Conservation (phyloP, 2,113 vertebrate genomes). For the Lipotes vexillifer region DNA sequence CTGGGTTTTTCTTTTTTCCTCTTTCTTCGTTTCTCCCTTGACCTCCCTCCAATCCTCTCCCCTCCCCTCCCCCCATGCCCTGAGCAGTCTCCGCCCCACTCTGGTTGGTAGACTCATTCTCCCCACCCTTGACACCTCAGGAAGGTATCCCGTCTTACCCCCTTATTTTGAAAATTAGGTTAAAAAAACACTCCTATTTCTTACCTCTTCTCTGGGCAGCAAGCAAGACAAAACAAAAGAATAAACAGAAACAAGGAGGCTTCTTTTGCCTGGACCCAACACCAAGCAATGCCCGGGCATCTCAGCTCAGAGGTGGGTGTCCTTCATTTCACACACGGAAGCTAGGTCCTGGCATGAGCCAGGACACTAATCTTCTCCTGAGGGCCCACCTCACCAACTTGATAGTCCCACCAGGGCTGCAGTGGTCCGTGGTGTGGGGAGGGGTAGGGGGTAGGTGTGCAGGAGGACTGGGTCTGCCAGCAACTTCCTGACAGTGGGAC, state of each 20-base stretch:
- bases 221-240: slow-evolving; percentile 41
- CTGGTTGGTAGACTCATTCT: slow-evolving; percentile 48
- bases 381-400: not conserved
- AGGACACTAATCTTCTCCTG: not conserved
- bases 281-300: not conserved
- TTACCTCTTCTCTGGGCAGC: not conserved
- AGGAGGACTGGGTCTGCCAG: not conserved
- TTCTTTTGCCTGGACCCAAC: not conserved
- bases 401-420: not conserved
- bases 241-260: not conserved
- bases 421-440: not conserved
- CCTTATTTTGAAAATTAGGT: slow-evolving; percentile 49
- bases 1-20: slow-evolving; percentile 87
- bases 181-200: not conserved
- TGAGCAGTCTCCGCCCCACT: slow-evolving; percentile 62
- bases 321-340: not conserved
- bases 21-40: slow-evolving; percentile 87
- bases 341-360: not conserved
- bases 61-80: slow-evolving; percentile 81
- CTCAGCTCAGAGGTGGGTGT: not conserved
- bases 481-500: not conserved
- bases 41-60: slow-evolving; percentile 83
- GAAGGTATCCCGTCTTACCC: not conserved
- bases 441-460: too few relatives aligned
- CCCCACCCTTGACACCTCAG: slow-evolving; percentile 49